A percentile compares a stretch with the other conserved stretches of the same genome.
Evolutionary conservation across 2,888 invertebrate species (phyloP).

Genomic region (Fissipunctia ypsillon): DNA sequence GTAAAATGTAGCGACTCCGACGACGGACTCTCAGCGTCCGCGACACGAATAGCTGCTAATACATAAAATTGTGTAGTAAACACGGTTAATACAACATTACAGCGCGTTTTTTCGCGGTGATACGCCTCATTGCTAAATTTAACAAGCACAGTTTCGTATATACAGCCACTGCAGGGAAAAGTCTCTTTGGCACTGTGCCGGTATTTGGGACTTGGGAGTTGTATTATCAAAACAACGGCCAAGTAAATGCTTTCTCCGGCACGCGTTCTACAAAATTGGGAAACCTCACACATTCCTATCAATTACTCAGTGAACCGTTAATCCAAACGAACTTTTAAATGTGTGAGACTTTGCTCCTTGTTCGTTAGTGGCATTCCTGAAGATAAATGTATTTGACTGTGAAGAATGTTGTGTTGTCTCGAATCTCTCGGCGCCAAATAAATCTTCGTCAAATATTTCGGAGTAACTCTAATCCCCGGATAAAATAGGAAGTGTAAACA

Average conservation of each 20-base stretch:
- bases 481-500: conserved; percentile 48
- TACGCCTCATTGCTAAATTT: conserved; percentile 78
- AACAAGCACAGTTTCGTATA: conserved; percentile 69
- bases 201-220: conserved; percentile 66
- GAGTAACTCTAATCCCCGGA: conserved; percentile 7
- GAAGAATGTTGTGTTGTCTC: conserved; percentile 41
- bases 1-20: conserved; percentile 71
- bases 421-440: conserved; percentile 13
- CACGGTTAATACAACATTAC: conserved; percentile 76
- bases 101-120: conserved; percentile 72
- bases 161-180: conserved; percentile 67
- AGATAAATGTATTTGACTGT: conserved; percentile 36
- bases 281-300: conserved; percentile 67
- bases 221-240: conserved; percentile 75
- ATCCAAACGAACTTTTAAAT: conserved; percentile 60
- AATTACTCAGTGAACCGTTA: conserved; percentile 64
- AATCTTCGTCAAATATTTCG: conserved; percentile 28
- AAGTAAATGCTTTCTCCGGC: conserved; percentile 73
- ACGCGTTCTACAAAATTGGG: conserved; percentile 73
- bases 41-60: conserved; percentile 75
- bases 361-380: conserved; percentile 40
- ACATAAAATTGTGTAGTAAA: conserved; percentile 73
- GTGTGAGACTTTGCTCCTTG: conserved; percentile 31
- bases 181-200: conserved; percentile 75
- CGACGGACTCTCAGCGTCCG: conserved; percentile 63